Percentiles rank a stretch among this genome's conserved stretches.
Evolutionary conservation across 2,888 invertebrate genomes (phyloP).

Genomic region (Lithophane semibrunnea): DNA sequence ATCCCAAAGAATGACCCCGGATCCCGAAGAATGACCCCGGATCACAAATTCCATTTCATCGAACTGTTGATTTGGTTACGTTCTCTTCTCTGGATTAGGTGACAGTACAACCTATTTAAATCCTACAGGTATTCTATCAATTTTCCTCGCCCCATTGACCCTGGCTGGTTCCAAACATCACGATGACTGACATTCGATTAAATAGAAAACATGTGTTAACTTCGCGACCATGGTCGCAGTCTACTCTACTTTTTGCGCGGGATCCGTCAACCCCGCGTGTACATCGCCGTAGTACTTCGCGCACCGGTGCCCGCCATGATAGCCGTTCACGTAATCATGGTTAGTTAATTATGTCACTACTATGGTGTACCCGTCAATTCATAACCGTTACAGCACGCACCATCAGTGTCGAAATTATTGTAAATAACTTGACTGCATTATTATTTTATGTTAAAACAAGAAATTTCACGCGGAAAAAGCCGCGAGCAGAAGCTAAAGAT

Average conservation of each 20-base stretch:
- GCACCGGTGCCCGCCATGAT: constrained; percentile 54
- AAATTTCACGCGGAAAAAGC: no score
- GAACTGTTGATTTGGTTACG: neutral
- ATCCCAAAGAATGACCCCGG: neutral
- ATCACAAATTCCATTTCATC: neutral
- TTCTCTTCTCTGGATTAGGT: neutral
- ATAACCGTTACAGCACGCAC: constrained; percentile 13
- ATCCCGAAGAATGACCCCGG: neutral
- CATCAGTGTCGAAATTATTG: neutral
- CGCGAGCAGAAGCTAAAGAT: neutral
- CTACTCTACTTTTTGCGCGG: constrained; percentile 35
- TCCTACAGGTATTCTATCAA: constrained; percentile 1
- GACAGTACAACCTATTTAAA: neutral
- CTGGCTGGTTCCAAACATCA: constrained; percentile 5
- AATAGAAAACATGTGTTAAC: constrained; percentile 15
- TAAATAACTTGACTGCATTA: neutral
- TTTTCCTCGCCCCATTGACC: neutral
- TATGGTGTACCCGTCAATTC: constrained; percentile 22
- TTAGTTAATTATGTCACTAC: constrained; percentile 50
- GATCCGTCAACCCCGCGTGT: constrained; percentile 15
- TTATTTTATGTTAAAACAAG: no score
- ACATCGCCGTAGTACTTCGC: constrained; percentile 32
- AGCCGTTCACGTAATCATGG: constrained; percentile 29
- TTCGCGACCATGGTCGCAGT: constrained; percentile 2
- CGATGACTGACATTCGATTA: constrained; percentile 19